Conservation (phyloP, 2,888 invertebrate species). For the Odiellus spinosus region DNA sequence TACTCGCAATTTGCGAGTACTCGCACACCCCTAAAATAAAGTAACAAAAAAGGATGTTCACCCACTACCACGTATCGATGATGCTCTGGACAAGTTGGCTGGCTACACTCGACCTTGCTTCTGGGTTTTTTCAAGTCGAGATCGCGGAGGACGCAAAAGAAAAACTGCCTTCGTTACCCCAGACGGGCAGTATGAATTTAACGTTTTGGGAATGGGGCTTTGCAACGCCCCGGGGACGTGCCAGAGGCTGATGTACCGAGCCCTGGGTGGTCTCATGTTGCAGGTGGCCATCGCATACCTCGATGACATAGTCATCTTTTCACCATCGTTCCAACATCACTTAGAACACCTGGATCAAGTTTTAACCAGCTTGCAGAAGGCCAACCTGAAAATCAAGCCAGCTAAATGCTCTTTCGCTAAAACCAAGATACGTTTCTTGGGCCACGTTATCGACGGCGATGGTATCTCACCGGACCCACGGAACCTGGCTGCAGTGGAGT, state of each 20-base stretch:
- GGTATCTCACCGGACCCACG: conserved; percentile 6
- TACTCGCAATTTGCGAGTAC: no score
- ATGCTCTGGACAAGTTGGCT: no score
- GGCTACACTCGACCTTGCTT: no score
- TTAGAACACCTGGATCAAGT: conserved; percentile 10
- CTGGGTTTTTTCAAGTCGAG: background rate
- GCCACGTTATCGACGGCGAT: conserved; percentile 7
- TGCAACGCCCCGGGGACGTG: conserved; percentile 20
- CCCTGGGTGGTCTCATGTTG: conserved; percentile 16
- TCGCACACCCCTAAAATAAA: no score
- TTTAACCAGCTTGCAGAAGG: conserved; percentile 13
- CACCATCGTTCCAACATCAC: conserved; percentile 16
- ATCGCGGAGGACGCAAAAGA: background rate
- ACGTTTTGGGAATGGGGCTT: conserved; percentile 22
- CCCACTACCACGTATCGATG: no score
- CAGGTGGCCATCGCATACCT: conserved; percentile 18
- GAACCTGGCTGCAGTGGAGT: background rate
- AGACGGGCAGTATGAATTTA: conserved; percentile 21
- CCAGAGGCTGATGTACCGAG: conserved; percentile 20
- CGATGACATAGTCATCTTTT: conserved; percentile 20
- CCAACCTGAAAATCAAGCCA: conserved; percentile 18
- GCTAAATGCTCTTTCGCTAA: conserved; percentile 18
- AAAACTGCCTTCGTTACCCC: conserved; percentile 22
- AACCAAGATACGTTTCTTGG: conserved; percentile 8
- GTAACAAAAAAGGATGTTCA: no score